These are phyloP conservation scores for Drosophila setifemur DNA, from an alignment of 1,140 invertebrate genomes.

Conservation along the genomic window DNA sequence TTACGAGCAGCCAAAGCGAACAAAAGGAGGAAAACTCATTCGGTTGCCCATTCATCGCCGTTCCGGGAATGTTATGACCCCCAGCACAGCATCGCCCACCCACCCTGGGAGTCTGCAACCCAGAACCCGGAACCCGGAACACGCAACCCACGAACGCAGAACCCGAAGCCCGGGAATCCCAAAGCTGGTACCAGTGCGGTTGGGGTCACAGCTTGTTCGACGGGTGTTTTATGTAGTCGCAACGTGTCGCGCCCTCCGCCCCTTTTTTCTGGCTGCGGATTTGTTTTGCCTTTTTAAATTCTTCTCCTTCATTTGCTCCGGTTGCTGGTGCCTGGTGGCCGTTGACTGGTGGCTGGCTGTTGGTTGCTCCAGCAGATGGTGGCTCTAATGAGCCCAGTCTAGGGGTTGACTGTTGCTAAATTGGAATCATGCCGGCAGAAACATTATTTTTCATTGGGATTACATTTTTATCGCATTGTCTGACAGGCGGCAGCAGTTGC, in stretches of 20 bases:
- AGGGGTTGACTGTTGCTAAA: constrained; percentile 62
- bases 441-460: constrained; percentile 82
- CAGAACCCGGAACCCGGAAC: not conserved
- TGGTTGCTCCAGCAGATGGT: constrained; percentile 33
- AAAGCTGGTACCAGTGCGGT: constrained; percentile 47
- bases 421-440: constrained; percentile 71
- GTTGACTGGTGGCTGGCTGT: too few relatives aligned
- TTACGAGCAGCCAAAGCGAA: constrained; percentile 63
- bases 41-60: constrained; percentile 52
- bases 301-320: constrained; percentile 78
- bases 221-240: constrained; percentile 75
- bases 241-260: constrained; percentile 49
- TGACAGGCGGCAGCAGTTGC: constrained; percentile 77
- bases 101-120: not conserved
- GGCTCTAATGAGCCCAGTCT: constrained; percentile 57
- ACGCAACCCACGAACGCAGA: not conserved
- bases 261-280: constrained; percentile 46
- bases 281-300: constrained; percentile 82
- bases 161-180: not conserved
- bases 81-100: constrained; percentile 9
- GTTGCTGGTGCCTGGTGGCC: too few relatives aligned
- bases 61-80: constrained; percentile 56
- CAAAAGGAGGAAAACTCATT: constrained; percentile 43
- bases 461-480: constrained; percentile 80
- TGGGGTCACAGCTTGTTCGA: constrained; percentile 47